phyloP scores from a whole-genome alignment of 2,888 invertebrate species.

The Brachyptera putata region DNA sequence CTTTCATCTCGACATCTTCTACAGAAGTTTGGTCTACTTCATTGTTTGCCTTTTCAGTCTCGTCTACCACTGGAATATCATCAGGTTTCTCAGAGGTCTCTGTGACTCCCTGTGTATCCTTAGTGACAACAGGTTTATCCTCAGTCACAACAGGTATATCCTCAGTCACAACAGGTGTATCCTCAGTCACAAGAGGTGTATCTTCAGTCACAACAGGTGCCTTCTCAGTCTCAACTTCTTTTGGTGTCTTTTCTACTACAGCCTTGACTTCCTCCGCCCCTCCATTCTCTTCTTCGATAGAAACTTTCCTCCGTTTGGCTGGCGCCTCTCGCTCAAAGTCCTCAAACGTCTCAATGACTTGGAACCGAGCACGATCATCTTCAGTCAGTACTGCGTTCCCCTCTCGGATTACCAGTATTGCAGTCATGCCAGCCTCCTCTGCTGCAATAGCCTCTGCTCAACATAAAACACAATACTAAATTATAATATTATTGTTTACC shows the following conservation, averaged over 20 bases:
- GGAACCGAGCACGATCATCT: conserved; percentile 53
- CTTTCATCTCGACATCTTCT: conserved; percentile 11
- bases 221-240: too few relatives aligned
- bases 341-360: conserved; percentile 57
- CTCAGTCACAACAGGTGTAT: conserved; percentile 11
- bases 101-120: background rate
- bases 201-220: conserved; percentile 27
- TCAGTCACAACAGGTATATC: background rate
- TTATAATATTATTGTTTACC: too few relatives aligned
- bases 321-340: conserved; percentile 49
- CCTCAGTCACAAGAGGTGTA: conserved; percentile 15
- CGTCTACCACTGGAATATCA: conserved; percentile 16
- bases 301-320: conserved; percentile 43
- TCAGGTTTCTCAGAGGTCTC: conserved; percentile 36
- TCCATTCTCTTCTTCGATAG: conserved; percentile 30
- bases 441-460: conserved; percentile 80
- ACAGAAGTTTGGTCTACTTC: background rate
- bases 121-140: background rate
- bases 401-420: conserved; percentile 67
- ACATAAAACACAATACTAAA: conserved; percentile 24
- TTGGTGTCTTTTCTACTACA: conserved; percentile 38
- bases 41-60: conserved; percentile 22
- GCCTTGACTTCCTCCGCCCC: conserved; percentile 28
- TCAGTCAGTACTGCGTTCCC: conserved; percentile 70
- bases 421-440: conserved; percentile 62